Evolutionary conservation across 2,797 vertebrate genomes (phyloP), one percentile per base, ranked within the genome.

Genomic region (Scyliorhinus canicula): DNA sequence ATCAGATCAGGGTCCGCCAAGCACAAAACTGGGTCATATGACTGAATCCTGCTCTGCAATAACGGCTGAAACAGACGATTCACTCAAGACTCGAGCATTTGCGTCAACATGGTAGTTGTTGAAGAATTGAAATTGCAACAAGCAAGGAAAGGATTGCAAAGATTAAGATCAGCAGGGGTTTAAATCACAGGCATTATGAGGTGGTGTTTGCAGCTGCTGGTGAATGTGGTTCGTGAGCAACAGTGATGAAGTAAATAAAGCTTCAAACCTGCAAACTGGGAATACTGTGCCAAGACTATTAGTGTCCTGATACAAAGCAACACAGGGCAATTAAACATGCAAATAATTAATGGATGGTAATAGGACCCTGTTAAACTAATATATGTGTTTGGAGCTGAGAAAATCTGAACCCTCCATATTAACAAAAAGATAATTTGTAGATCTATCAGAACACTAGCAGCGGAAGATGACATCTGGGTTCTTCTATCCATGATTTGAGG

Each of bases 241-340:
- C 19, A 21, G 16, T 79, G 14, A 60, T 60, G 31, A 60, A 90
- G 55, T 60, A 90, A 90, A 60, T n/a, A 60, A 90, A 90, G 55
- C 86, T 60, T 90, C 31, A n/a, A 60, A 90, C 86, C 55, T 90
- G 35, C 86, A 90, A 90, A 60, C 31, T 90, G 86, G 5, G 55
- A 90, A 60, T 60, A 57, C 28, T 88, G 28, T 57, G 57, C 57
- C 88, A 65, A 65, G 60, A 91, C 26, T 91, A 91, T 90, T 60
- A 60, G 55, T 60, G 24, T 40, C n/a, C 40, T 44, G n/a, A 65
- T 91, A 44, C 60, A 63, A 57, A 65, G 1, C 86, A 91, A 65
- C 9, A 65, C 11, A 60, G 40, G n/a, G 7, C 79, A 47, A 63
- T 63, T 91, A 65, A 91, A n/a, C n/a, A 90, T 24, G 16, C 31